Evolutionary conservation across 1,140 invertebrate species (phyloP).

Genomic region (Saccostrea cuccullata): DNA sequence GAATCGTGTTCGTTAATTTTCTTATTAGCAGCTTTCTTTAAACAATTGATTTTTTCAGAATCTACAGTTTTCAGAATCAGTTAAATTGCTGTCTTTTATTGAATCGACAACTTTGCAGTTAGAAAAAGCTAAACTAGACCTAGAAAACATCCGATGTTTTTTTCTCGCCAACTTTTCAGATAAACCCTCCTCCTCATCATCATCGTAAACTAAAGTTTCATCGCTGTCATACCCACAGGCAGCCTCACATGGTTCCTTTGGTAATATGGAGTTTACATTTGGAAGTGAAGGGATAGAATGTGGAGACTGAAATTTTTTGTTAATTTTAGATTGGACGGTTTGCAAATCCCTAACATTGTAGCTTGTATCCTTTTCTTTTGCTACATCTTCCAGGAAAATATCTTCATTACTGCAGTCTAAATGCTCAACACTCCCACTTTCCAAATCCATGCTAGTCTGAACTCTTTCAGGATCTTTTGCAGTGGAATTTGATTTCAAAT

Average conservation of each 20-base stretch:
- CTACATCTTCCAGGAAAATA: not conserved
- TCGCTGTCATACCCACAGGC: constrained; percentile 21
- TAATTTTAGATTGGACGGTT: not conserved
- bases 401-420: not conserved
- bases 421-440: not conserved
- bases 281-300: not conserved
- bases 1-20: not conserved
- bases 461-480: not conserved
- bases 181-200: not conserved
- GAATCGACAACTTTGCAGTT: not conserved
- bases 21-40: not conserved
- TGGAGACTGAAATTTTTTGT: not conserved
- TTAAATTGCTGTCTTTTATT: not conserved
- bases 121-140: not conserved
- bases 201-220: not conserved
- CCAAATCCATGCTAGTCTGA: not conserved
- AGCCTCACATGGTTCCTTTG: not conserved
- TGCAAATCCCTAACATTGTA: not conserved
- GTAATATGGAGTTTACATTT: not conserved
- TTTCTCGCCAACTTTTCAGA: not conserved
- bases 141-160: not conserved
- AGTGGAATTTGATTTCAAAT: not conserved
- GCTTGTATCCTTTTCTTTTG: not conserved
- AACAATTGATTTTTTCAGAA: not conserved
- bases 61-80: not conserved